Evolutionary conservation across 2,888 invertebrate species (phyloP), one percentile per base, ranked within the genome.

Genomic region (Microplitis deprimator): DNA sequence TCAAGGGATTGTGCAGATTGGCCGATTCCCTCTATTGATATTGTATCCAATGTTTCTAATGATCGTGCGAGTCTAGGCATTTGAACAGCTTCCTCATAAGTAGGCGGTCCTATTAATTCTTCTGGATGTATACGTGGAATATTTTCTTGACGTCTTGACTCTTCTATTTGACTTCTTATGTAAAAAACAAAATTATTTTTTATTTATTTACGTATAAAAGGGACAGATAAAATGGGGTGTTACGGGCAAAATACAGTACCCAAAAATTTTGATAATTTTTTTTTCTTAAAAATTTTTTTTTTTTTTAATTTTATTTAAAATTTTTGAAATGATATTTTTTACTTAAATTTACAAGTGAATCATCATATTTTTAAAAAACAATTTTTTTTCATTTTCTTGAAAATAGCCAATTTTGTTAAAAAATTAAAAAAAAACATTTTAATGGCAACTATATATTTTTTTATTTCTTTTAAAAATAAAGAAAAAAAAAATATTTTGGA

Each of bases 31-130:
- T 83, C 86, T 13, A 79, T 79, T 8, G 85, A 83, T 60, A 87
- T 84, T 8, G 83, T 82, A 75, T 89, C 84, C 13, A 90, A 77
- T 40, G 82, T 86, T 77, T 89, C 88, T 77, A 89, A 79, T 3
- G 89, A 89, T 8, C 84, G 88, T 1, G 87, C 93, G 61, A 94
- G 84, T 85, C 94, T 93, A 1, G 95, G 94, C 93, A 96, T 93
- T 20, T 93, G 91, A 76, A 96, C 91, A 50, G 95, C 96, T 90
- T 95, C 95, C 83, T 93, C 94, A 84, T 96, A 96, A 3, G 94
- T 93, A 0, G 96, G 96, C 60, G 95, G 94, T 77, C 93, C 92
- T 41, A 94, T 91, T 71, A 93, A 87, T 89, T 95, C 95, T 39
- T 87, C 70, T 1, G 89, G 89, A 79, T 89, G 84, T 65, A 89